These are phyloP conservation scores for Sebastes fasciatus DNA, from an alignment of 2,113 vertebrate species.

Conservation along the genomic window DNA sequence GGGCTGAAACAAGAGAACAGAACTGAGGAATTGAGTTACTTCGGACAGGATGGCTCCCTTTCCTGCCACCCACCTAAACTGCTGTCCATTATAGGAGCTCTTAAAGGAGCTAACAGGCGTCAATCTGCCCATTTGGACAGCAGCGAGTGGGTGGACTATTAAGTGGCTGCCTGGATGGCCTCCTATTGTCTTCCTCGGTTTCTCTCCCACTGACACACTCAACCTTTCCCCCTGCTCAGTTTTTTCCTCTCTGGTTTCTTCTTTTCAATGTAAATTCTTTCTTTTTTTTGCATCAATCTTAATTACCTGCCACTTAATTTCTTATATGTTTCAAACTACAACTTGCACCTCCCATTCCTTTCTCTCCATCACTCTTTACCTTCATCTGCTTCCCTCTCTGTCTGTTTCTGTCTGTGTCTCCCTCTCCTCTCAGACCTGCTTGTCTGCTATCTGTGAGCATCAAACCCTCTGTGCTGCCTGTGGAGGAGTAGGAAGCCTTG, in stretches of 20 bases:
- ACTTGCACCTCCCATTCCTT: constrained; percentile 11
- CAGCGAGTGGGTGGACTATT: constrained; percentile 73
- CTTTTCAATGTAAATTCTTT: constrained; percentile 16
- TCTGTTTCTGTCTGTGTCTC: constrained; percentile 28
- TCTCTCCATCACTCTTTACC: not conserved
- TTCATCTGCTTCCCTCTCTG: constrained; percentile 20
- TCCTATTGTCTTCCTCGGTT: constrained; percentile 60
- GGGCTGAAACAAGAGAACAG: constrained; percentile 68
- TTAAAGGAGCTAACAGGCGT: constrained; percentile 73
- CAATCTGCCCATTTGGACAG: constrained; percentile 75
- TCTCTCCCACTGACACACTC: constrained; percentile 40
- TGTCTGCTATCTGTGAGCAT: constrained; percentile 44
- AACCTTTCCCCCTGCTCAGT: constrained; percentile 35
- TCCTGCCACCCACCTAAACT: constrained; percentile 56
- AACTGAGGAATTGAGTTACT: constrained; percentile 71
- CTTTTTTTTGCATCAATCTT: not conserved
- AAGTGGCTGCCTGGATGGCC: constrained; percentile 64
- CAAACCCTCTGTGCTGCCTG: constrained; percentile 26
- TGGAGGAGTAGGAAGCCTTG: constrained; percentile 74
- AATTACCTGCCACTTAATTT: constrained; percentile 18
- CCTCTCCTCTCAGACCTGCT: constrained; percentile 28
- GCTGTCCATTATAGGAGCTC: constrained; percentile 67
- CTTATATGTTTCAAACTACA: constrained; percentile 11
- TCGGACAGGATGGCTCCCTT: constrained; percentile 51
- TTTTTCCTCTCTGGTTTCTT: constrained; percentile 1